These are phyloP conservation scores for Temnothorax rugatulus DNA, from an alignment of 2,888 invertebrate species.

Conservation along the genomic window DNA sequence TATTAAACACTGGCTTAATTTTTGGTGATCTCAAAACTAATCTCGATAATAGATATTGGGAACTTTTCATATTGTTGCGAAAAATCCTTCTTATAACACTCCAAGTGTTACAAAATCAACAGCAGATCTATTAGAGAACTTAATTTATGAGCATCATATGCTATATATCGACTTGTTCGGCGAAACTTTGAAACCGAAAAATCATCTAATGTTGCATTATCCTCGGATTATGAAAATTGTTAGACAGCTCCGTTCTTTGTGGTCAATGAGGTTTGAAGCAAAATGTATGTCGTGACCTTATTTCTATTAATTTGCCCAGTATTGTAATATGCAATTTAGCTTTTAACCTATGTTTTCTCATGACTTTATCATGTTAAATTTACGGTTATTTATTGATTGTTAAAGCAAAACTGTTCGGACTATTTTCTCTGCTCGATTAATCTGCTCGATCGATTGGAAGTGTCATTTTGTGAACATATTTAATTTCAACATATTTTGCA, in stretches of 20 bases:
- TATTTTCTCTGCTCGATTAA: too few species aligned
- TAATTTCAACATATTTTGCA: too few species aligned
- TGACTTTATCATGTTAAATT: too few species aligned
- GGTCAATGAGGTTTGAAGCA: too few species aligned
- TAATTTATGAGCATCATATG: conserved; percentile 23
- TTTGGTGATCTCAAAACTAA: not conserved
- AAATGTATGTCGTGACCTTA: too few species aligned
- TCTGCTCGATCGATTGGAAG: too few species aligned
- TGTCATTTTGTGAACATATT: too few species aligned
- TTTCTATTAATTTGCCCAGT: too few species aligned
- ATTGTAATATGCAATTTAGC: too few species aligned
- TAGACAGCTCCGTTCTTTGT: not conserved
- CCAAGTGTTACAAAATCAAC: conserved; percentile 29
- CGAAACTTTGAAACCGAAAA: conserved; percentile 2
- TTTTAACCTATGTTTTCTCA: too few species aligned
- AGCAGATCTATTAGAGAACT: conserved; percentile 27
- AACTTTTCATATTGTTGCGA: conserved; percentile 26
- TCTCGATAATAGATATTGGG: conserved; percentile 9
- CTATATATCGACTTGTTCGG: conserved; percentile 10
- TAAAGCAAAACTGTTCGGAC: too few species aligned
- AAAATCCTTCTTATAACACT: conserved; percentile 36
- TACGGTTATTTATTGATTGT: too few species aligned
- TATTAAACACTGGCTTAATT: not conserved
- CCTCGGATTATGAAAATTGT: not conserved
- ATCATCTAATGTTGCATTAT: conserved; percentile 25